Conservation (phyloP, 2,888 invertebrate genomes). For the Pollenia amentaria region DNA sequence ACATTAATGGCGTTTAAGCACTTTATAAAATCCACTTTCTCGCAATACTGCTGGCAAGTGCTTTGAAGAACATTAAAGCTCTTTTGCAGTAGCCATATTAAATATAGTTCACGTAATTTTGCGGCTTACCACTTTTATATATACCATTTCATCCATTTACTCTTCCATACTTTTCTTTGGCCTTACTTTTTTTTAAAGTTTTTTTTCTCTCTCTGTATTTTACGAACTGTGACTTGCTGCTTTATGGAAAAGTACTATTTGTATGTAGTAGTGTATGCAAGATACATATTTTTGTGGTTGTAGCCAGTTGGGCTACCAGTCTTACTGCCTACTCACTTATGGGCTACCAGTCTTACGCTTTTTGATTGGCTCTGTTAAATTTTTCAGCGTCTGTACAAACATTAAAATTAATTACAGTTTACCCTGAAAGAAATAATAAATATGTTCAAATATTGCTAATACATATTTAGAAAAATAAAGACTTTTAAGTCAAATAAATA, state of each 20-base stretch:
- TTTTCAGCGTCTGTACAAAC: slow-evolving; percentile 8
- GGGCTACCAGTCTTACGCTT: slow-evolving; percentile 84
- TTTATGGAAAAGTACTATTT: too few species aligned
- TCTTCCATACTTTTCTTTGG: background rate
- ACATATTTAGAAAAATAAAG: background rate
- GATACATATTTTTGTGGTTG: slow-evolving; percentile 1
- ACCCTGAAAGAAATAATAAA: slow-evolving; percentile 33
- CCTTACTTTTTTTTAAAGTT: background rate
- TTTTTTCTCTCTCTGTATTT: slow-evolving; percentile 1
- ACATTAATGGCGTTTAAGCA: too few species aligned
- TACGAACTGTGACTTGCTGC: background rate
- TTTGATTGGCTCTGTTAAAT: slow-evolving; percentile 81
- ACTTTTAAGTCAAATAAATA: too few species aligned
- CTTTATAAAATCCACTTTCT: too few species aligned
- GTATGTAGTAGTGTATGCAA: too few species aligned
- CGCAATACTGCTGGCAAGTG: too few species aligned
- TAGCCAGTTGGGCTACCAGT: slow-evolving; percentile 43
- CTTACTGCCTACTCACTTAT: too few species aligned
- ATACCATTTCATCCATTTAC: too few species aligned
- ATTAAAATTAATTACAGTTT: slow-evolving; percentile 8
- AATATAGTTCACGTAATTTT: too few species aligned
- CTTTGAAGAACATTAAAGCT: too few species aligned
- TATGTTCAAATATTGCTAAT: background rate
- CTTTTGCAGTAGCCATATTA: too few species aligned
- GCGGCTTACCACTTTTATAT: too few species aligned